These are phyloP conservation scores for Scaptomyza reducta DNA, from an alignment of 2,888 invertebrate species.

Conservation along the genomic window DNA sequence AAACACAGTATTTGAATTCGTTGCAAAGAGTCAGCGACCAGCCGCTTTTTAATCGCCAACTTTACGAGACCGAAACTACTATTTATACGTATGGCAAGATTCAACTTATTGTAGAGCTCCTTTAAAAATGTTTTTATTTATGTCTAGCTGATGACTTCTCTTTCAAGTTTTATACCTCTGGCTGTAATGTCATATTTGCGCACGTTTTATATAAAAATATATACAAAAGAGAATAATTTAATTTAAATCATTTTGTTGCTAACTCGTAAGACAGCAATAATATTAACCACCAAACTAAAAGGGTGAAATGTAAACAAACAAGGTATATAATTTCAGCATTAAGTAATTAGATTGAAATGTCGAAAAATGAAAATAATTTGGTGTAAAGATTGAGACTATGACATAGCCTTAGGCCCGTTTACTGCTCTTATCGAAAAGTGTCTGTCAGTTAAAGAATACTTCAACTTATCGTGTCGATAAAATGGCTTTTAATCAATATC, in stretches of 20 bases:
- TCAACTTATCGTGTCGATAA: no score
- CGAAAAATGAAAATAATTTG: no score
- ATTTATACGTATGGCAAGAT: background rate
- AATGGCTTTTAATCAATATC: no score
- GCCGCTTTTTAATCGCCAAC: constrained; percentile 25
- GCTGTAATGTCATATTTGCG: background rate
- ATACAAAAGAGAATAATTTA: background rate
- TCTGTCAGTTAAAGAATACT: no score
- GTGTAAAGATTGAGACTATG: no score
- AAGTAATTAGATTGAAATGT: no score
- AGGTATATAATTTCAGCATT: no score
- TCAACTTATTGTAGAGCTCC: background rate
- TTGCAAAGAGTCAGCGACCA: constrained; percentile 15
- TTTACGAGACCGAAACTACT: background rate
- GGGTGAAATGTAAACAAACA: no score
- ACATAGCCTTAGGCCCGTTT: no score
- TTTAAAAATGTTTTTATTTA: background rate
- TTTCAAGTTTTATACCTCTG: background rate
- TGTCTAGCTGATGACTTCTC: background rate
- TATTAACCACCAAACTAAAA: no score
- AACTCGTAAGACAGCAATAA: no score
- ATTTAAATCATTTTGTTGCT: background rate
- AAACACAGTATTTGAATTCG: constrained; percentile 32
- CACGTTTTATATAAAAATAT: background rate
- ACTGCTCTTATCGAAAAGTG: no score